Conservation (phyloP, 1,140 invertebrate species). For the Nebria ingens region DNA sequence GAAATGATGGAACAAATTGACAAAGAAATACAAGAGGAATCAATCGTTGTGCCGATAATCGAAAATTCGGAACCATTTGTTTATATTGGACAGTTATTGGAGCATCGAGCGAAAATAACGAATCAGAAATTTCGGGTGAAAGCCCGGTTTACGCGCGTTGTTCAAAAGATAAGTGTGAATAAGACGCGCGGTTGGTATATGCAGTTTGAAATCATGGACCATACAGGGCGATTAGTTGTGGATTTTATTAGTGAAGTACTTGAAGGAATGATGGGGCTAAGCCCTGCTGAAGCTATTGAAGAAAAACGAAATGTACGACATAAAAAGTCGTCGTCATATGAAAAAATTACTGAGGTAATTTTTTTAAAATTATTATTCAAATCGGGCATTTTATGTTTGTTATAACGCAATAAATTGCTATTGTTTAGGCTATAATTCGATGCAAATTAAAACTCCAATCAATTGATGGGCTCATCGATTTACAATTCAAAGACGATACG, state of each 20-base stretch:
- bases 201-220: constrained; percentile 22
- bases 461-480: constrained; percentile 19
- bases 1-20: not conserved
- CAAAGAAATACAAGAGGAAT: constrained; percentile 15
- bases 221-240: constrained; percentile 13
- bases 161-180: constrained; percentile 21
- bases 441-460: constrained; percentile 18
- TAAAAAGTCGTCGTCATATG: constrained; percentile 17
- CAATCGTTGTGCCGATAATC: not conserved
- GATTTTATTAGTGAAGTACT: constrained; percentile 21
- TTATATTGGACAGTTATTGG: constrained; percentile 13
- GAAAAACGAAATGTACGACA: constrained; percentile 17
- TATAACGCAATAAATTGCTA: no score
- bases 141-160: constrained; percentile 24
- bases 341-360: constrained; percentile 20
- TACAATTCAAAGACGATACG: constrained; percentile 19
- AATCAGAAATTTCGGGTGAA: constrained; percentile 21
- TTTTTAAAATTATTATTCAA: constrained; percentile 10
- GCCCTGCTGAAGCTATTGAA: constrained; percentile 15
- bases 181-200: constrained; percentile 17
- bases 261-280: constrained; percentile 16
- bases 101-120: constrained; percentile 8
- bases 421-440: constrained; percentile 18
- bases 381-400: constrained; percentile 13
- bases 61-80: constrained; percentile 2